phyloP scores from a whole-genome alignment of 2,888 invertebrate species.

The Crematogaster levior region DNA sequence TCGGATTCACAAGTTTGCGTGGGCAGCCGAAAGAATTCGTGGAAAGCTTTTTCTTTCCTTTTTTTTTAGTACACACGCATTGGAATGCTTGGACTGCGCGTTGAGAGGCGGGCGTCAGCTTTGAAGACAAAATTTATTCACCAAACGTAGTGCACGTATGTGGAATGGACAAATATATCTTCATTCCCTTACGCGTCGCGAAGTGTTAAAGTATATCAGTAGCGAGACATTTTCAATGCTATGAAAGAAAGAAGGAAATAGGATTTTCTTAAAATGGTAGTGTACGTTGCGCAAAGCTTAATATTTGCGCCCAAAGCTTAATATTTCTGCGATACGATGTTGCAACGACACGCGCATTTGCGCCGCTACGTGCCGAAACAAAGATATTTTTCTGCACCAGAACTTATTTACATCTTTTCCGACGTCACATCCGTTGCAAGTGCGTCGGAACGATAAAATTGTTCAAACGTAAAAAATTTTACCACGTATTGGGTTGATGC shows the following conservation, averaged over 20 bases:
- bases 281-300: slow-evolving; percentile 49
- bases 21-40: slow-evolving; percentile 9
- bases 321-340: slow-evolving; percentile 36
- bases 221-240: slow-evolving; percentile 2
- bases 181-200: neutral
- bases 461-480: neutral
- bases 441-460: neutral
- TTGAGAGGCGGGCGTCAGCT: slow-evolving; percentile 23
- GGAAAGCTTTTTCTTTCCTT: neutral
- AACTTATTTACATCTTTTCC: slow-evolving; percentile 14
- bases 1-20: neutral
- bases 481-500: no score
- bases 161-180: slow-evolving; percentile 37
- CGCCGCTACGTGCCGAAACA: slow-evolving; percentile 3
- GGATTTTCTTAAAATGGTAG: slow-evolving; percentile 63
- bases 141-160: slow-evolving; percentile 31
- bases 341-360: neutral
- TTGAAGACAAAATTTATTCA: slow-evolving; percentile 47
- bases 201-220: slow-evolving; percentile 34
- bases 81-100: slow-evolving; percentile 29
- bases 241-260: slow-evolving; percentile 6
- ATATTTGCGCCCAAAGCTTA: slow-evolving; percentile 56
- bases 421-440: neutral
- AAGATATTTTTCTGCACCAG: no score
- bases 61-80: neutral